A percentile compares a stretch with the other conserved stretches of the same genome.
Conservation (phyloP, 2,888 invertebrate genomes). For the Xestia xanthographa region DNA sequence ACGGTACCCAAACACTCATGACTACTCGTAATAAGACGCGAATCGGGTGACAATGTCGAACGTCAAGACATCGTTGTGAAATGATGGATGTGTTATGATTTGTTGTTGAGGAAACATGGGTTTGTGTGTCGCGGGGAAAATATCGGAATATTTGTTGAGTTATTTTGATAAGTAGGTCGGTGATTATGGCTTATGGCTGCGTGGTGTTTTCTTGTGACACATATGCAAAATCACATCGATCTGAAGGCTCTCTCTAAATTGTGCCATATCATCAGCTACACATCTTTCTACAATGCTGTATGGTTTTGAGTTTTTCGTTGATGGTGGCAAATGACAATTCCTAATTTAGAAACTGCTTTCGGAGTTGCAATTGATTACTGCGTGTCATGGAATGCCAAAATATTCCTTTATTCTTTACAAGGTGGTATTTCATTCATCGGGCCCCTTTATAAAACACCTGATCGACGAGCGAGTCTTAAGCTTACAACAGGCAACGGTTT, state of each 20-base stretch:
- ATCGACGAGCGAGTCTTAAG: no score
- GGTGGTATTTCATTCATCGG: no score
- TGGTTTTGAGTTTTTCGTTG: not conserved
- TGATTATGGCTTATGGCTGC: conserved; percentile 20
- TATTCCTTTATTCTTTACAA: no score
- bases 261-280: not conserved
- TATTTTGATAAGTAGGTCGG: conserved; percentile 46
- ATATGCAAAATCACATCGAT: not conserved
- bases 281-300: not conserved
- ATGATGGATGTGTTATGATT: conserved; percentile 58
- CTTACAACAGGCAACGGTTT: no score
- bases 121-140: conserved; percentile 29
- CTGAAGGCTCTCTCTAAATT: not conserved
- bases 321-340: not conserved
- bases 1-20: conserved; percentile 51
- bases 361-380: not conserved
- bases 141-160: conserved; percentile 24
- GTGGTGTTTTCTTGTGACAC: conserved; percentile 16
- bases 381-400: no score
- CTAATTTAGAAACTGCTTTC: no score
- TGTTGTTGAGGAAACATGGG: conserved; percentile 34
- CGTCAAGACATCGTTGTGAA: conserved; percentile 58
- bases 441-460: no score
- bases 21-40: conserved; percentile 54
- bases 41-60: conserved; percentile 62